A percentile compares a stretch with the other conserved stretches of the same genome.
phyloP scores from a whole-genome alignment of 2,113 vertebrate species.

The Peucedramus taeniatus region DNA sequence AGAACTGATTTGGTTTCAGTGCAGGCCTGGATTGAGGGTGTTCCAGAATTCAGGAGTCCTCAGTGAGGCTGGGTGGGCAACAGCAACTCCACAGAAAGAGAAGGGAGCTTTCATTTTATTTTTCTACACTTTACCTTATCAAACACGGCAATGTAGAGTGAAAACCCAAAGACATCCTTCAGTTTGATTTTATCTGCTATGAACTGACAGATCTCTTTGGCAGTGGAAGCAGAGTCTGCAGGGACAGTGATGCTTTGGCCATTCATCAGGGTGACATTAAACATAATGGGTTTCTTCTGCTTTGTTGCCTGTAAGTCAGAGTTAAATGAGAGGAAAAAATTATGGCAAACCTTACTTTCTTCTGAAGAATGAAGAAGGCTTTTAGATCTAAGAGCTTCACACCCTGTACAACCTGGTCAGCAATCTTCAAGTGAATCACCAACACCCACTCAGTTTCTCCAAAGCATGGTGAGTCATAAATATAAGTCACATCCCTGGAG shows the following conservation, averaged over 20 bases:
- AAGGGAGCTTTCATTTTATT: neutral
- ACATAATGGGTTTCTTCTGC: conserved; percentile 82
- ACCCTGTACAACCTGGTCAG: neutral
- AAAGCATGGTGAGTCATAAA: neutral
- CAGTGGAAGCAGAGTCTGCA: conserved; percentile 88
- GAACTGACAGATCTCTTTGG: conserved; percentile 84
- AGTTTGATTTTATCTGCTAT: conserved; percentile 81
- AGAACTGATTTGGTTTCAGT: neutral
- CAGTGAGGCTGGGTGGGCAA: neutral
- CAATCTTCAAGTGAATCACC: neutral
- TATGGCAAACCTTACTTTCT: neutral
- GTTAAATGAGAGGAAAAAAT: neutral
- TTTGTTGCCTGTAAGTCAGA: conserved; percentile 83
- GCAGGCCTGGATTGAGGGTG: neutral
- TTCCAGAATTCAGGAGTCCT: neutral
- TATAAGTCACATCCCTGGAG: neutral
- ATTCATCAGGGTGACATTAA: conserved; percentile 83
- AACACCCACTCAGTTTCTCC: neutral
- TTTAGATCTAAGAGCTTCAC: neutral
- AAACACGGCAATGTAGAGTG: conserved; percentile 88
- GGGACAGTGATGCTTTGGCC: conserved; percentile 79
- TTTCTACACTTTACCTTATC: conserved; percentile 81
- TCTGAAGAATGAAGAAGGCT: neutral
- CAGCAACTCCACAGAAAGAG: neutral
- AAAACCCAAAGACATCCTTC: conserved; percentile 89